These are phyloP conservation scores for Esox niger DNA, from an alignment of 2,113 vertebrate species.

Conservation along the genomic window DNA sequence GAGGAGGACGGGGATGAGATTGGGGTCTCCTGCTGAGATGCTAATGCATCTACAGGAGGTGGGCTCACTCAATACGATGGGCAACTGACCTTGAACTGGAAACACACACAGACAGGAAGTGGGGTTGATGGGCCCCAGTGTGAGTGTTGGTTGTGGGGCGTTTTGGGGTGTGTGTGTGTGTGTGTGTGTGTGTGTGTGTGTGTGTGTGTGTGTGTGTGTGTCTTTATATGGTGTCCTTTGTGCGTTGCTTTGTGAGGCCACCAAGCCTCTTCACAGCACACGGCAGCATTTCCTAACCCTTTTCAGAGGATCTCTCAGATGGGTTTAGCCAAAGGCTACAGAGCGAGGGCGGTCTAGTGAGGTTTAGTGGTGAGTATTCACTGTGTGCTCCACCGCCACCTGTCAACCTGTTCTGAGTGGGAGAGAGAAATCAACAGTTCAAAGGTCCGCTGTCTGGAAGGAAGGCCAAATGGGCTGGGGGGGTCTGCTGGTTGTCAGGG, in stretches of 20 bases:
- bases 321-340: conserved; percentile 23
- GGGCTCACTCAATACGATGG: conserved; percentile 64
- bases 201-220: conserved; percentile 8
- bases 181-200: conserved; percentile 2
- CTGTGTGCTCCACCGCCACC: conserved; percentile 9
- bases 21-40: conserved; percentile 66
- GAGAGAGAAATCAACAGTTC: neutral
- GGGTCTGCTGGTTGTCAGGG: conserved; percentile 29
- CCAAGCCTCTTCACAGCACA: neutral
- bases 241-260: neutral
- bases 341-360: too few relatives aligned
- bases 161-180: neutral
- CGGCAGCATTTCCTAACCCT: neutral
- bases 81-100: conserved; percentile 71
- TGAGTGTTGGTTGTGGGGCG: neutral
- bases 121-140: conserved; percentile 5
- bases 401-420: conserved; percentile 13
- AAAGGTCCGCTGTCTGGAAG: neutral
- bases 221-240: conserved; percentile 2
- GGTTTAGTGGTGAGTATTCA: conserved; percentile 17
- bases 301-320: conserved; percentile 8
- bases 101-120: conserved; percentile 29
- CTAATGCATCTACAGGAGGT: conserved; percentile 64
- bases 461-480: conserved; percentile 5
- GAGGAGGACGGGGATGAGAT: conserved; percentile 48